phyloP scores from a whole-genome alignment of 2,113 vertebrate genomes.

The human (Homo sapiens) region DNA sequence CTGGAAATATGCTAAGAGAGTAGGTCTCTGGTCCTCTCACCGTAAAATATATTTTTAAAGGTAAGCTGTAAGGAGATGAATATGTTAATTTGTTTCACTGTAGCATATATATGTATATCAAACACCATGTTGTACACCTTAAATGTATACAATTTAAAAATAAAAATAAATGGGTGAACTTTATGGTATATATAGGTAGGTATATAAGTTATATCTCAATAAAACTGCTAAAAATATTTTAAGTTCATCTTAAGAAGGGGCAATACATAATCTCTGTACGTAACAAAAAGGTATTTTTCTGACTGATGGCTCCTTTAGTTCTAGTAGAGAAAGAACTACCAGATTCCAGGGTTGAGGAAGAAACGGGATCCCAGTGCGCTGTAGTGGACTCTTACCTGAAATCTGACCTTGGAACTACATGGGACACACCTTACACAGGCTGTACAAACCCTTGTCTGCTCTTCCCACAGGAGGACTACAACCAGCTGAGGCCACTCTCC shows the following conservation, averaged over 20 bases:
- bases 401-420: accelerated
- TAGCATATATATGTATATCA: too few relatives aligned
- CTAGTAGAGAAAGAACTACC: background rate
- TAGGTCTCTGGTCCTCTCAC: background rate
- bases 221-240: background rate
- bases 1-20: background rate
- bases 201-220: background rate
- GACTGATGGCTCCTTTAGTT: background rate
- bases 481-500: slow-evolving; percentile 91
- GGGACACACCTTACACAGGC: accelerated
- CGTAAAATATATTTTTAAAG: background rate
- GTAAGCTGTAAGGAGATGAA: background rate
- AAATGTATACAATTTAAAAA: background rate
- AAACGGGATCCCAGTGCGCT: accelerated
- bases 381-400: accelerated
- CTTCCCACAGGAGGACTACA: slow-evolving; percentile 90
- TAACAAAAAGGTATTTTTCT: background rate
- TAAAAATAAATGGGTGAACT: background rate
- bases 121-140: background rate
- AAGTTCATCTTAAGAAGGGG: background rate
- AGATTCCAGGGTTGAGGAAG: background rate
- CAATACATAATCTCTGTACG: background rate
- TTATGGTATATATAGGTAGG: background rate
- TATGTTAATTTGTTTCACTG: background rate
- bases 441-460: background rate